phyloP scores from a whole-genome alignment of 2,797 vertebrate genomes.

The Chloroceryle amazona region DNA sequence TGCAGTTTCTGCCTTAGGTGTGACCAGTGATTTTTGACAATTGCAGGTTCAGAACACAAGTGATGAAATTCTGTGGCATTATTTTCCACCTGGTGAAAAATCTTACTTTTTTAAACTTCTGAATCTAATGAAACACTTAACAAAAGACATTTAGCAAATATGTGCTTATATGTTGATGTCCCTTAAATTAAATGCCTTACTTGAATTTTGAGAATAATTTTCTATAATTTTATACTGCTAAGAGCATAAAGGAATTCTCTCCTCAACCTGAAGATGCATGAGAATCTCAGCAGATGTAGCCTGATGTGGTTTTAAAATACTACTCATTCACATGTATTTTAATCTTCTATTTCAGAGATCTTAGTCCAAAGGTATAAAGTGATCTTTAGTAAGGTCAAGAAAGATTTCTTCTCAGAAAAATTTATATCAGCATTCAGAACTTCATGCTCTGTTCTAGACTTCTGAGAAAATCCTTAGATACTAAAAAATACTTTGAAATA shows the following conservation, averaged over 20 bases:
- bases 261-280: not conserved
- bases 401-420: not conserved
- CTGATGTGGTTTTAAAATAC: no score
- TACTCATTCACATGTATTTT: not conserved
- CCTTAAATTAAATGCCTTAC: not conserved
- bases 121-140: not conserved
- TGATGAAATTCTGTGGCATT: rapidly evolving
- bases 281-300: not conserved
- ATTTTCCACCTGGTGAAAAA: not conserved
- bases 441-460: not conserved
- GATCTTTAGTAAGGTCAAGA: rapidly evolving
- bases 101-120: not conserved
- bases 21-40: not conserved
- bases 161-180: not conserved
- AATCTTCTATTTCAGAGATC: not conserved
- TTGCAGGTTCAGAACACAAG: not conserved
- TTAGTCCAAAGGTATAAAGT: not conserved
- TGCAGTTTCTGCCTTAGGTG: not conserved
- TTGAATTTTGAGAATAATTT: not conserved
- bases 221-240: not conserved
- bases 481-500: not conserved
- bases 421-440: not conserved
- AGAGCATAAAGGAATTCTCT: not conserved
- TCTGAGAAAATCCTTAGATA: not conserved
- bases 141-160: not conserved